These are phyloP conservation scores for Heterodera carotae DNA, from an alignment of 1,140 invertebrate species.

Conservation along the genomic window DNA sequence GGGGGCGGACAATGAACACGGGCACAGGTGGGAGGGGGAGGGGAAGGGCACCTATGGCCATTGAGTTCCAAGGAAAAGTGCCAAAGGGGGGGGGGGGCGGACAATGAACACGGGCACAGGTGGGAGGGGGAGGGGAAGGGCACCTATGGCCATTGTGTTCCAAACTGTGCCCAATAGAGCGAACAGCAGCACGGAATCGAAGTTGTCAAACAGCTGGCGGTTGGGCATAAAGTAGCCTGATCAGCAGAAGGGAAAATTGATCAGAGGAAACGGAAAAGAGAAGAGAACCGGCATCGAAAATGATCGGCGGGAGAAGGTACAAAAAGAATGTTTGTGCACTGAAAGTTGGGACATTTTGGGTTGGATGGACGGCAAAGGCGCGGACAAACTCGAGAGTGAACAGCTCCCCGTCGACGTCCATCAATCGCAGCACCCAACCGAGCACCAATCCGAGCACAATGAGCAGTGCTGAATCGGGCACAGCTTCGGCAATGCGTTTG, in stretches of 20 bases:
- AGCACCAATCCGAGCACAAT: conserved; percentile 59
- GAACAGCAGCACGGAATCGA: conserved; percentile 91
- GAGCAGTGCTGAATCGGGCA: conserved; percentile 62
- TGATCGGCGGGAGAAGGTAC: conserved; percentile 68
- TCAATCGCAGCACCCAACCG: conserved; percentile 41
- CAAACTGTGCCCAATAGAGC: conserved; percentile 77
- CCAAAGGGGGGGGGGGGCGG: neutral
- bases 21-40: conserved; percentile 32
- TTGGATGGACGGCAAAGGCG: no score
- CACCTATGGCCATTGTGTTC: conserved; percentile 62
- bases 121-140: neutral
- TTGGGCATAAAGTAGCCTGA: conserved; percentile 94
- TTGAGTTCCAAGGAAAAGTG: conserved; percentile 76
- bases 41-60: conserved; percentile 53
- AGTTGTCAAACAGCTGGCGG: conserved; percentile 88
- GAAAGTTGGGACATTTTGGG: neutral
- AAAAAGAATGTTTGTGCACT: conserved; percentile 58
- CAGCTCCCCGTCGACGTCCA: conserved; percentile 47
- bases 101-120: neutral
- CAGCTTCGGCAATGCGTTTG: conserved; percentile 56
- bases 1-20: conserved; percentile 48
- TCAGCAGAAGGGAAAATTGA: conserved; percentile 67
- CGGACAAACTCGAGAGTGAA: conserved; percentile 37
- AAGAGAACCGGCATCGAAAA: conserved; percentile 63
- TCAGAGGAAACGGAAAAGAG: neutral